Evolutionary conservation across 2,888 invertebrate species (phyloP).

Genomic region (Synanthedon formicaeformis): DNA sequence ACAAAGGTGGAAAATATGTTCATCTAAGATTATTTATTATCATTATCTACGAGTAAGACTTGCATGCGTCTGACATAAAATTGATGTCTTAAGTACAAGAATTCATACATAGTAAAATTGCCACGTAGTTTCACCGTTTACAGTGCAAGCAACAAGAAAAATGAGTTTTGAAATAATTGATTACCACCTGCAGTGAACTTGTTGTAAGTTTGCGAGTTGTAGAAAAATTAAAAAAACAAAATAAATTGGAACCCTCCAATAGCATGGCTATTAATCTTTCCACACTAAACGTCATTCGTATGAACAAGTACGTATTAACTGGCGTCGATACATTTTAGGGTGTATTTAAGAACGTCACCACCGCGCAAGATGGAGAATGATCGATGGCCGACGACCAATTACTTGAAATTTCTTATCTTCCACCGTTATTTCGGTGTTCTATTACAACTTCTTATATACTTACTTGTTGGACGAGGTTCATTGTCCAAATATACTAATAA

Average conservation of each 20-base stretch:
- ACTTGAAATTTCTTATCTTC: conserved; percentile 12
- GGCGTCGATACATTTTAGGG: conserved; percentile 16
- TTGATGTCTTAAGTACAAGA: too few relatives aligned
- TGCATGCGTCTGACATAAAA: too few relatives aligned
- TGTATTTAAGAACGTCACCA: conserved; percentile 9
- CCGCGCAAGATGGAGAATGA: conserved; percentile 26
- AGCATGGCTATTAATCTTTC: neutral
- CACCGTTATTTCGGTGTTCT: neutral
- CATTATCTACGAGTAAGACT: too few relatives aligned
- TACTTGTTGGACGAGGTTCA: neutral
- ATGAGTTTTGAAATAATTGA: too few relatives aligned
- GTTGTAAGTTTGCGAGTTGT: neutral
- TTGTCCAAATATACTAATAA: too few relatives aligned
- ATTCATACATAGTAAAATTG: too few relatives aligned
- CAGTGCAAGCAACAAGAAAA: too few relatives aligned
- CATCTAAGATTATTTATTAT: too few relatives aligned
- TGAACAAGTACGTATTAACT: neutral
- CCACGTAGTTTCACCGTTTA: too few relatives aligned
- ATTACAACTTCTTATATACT: neutral
- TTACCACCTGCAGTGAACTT: neutral
- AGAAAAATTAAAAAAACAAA: neutral
- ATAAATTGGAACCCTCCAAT: neutral
- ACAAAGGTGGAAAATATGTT: too few relatives aligned
- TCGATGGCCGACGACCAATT: conserved; percentile 17
- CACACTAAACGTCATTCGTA: neutral